Base-by-base conservation (phyloP, 2,797 vertebrate species). In the Phaenicophaeus curvirostris region DNA sequence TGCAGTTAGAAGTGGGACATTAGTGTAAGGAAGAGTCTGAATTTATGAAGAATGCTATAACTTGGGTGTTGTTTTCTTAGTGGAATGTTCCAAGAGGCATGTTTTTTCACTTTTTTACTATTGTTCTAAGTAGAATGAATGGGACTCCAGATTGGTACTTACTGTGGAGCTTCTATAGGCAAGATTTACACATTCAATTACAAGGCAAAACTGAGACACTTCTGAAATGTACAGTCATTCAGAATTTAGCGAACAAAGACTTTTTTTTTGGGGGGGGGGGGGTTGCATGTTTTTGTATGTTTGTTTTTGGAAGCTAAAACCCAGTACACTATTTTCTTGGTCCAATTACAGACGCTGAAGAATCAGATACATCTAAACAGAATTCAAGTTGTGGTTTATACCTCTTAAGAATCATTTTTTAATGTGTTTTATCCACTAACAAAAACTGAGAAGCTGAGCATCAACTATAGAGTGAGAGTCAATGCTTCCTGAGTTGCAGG, bases 1-100 rank as follows among this genome's bases (percentile, higher is more conserved):
- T 48, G 5, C 19, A 2, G 42, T 33, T 21, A 50, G 55, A 72
- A 74, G 42, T 15, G 16, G 13, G 8, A 13, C 0, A 1, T 13
- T 50, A 8, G 30, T 87, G 48, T 67, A 58, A 53, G 35, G 27
- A 25, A 14, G 21, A 31, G 12, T 68, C n/a, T n/a, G 17, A 31
- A 68, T 24, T 63, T 68, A 33, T 46, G 48, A 82, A 35, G 8
- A 20, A 21, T 77, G 30, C 44, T 87, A 5, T 62, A 68, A 55
- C 6, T 6, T 74, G 51, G 5, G 4, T 23, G 83, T 42, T 82
- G 19, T 10, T 68, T 15, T 54, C 21, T 55, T 14, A 13, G 2
- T 9, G n/a, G 14, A 33, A 41, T 71, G 28, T 17, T 17, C 51
- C 1, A 4, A 54, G 61, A 30, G 20, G 27, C 3, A 1, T 62